Evolutionary conservation across 2,113 vertebrate species (phyloP).

Genomic region (Anguilla japonica): DNA sequence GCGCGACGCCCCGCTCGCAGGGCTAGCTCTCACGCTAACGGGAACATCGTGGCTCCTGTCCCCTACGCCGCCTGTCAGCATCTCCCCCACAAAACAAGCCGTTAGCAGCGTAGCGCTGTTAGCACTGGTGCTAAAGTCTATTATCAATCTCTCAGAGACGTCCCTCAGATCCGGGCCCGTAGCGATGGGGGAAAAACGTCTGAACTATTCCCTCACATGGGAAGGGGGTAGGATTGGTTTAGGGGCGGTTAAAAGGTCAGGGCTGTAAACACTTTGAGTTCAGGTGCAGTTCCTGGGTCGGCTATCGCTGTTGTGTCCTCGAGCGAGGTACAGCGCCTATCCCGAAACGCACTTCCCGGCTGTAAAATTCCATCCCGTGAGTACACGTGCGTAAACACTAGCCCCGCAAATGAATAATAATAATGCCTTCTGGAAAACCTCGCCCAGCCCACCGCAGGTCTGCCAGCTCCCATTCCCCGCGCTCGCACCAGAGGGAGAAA

Average conservation of each 20-base stretch:
- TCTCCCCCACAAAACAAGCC: slow-evolving; percentile 4
- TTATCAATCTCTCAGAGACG: not conserved
- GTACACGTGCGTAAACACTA: too few relatives aligned
- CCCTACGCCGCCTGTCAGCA: slow-evolving; percentile 41
- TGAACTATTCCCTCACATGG: not conserved
- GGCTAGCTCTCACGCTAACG: not conserved
- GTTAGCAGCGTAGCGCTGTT: not conserved
- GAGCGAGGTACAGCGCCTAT: not conserved
- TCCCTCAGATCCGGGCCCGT: slow-evolving; percentile 20
- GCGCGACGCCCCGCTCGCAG: not conserved
- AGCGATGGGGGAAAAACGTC: not conserved
- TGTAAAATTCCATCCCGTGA: too few relatives aligned
- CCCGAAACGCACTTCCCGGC: too few relatives aligned
- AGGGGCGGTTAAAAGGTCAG: too few relatives aligned
- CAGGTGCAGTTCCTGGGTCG: not conserved
- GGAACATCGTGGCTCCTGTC: not conserved
- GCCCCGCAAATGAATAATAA: too few relatives aligned
- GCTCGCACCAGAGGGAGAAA: too few relatives aligned
- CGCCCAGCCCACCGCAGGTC: too few relatives aligned
- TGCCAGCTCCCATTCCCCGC: too few relatives aligned
- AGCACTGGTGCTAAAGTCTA: not conserved
- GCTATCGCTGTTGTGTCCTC: not conserved
- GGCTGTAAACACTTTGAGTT: not conserved
- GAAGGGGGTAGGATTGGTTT: too few relatives aligned
- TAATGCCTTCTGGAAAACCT: too few relatives aligned